A percentile compares a stretch with the other conserved stretches of the same genome.
Evolutionary conservation across 2,113 vertebrate species (phyloP).

Genomic region (Colaptes auratus): DNA sequence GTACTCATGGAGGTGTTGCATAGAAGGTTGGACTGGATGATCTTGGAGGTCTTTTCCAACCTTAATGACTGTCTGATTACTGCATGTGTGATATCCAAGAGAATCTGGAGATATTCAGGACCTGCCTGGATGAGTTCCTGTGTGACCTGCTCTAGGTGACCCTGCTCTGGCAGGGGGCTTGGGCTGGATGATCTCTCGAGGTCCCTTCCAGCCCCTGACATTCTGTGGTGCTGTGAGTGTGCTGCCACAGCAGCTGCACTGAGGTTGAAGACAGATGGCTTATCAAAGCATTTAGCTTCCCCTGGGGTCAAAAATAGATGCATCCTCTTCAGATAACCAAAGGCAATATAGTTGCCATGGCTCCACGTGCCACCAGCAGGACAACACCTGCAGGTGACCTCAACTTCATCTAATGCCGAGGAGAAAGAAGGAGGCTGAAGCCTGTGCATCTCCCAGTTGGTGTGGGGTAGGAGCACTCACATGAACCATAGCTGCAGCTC

Average conservation of each 20-base stretch:
- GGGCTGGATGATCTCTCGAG: too few relatives aligned
- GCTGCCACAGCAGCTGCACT: neutral
- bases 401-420: neutral
- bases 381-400: neutral
- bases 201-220: too few relatives aligned
- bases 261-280: neutral
- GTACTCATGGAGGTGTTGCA: too few relatives aligned
- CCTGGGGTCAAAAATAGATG: neutral
- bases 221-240: neutral
- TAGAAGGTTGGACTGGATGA: too few relatives aligned
- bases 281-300: neutral
- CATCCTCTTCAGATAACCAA: neutral
- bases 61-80: too few relatives aligned
- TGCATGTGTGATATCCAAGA: too few relatives aligned
- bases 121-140: too few relatives aligned
- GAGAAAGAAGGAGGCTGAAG: neutral
- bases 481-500: slow-evolving; percentile 6
- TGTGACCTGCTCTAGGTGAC: too few relatives aligned
- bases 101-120: too few relatives aligned
- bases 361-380: neutral
- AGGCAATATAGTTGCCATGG: neutral
- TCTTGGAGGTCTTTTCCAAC: too few relatives aligned
- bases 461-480: neutral
- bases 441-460: neutral
- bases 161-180: too few relatives aligned